These are phyloP conservation scores for Anguilla japonica DNA, from an alignment of 2,113 vertebrate genomes.

Conservation along the genomic window DNA sequence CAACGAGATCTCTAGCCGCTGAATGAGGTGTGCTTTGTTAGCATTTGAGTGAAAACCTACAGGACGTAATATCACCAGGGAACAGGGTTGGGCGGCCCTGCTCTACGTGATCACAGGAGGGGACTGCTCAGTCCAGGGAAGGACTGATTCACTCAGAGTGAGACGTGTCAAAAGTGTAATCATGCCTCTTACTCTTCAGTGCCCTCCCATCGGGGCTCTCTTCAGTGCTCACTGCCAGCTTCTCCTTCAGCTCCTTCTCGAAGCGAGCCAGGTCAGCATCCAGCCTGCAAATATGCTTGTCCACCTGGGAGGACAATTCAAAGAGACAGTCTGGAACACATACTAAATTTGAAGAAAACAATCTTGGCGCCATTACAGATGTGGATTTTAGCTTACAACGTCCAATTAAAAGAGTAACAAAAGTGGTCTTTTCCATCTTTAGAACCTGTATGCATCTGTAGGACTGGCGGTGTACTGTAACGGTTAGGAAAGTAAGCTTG, in stretches of 20 bases:
- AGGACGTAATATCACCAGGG: no score
- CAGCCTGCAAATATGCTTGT: constrained; percentile 94
- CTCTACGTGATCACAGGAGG: neutral
- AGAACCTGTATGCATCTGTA: no score
- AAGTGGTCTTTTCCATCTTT: no score
- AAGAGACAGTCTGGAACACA: neutral
- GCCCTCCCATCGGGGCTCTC: constrained; percentile 76
- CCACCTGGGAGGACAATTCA: constrained; percentile 75
- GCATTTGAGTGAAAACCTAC: no score
- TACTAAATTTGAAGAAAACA: neutral
- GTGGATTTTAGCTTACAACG: neutral
- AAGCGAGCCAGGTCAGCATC: constrained; percentile 94
- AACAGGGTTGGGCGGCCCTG: no score
- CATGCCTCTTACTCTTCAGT: constrained; percentile 78
- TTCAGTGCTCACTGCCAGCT: constrained; percentile 87
- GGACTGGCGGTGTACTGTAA: no score
- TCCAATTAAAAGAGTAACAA: no score
- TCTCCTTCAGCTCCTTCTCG: constrained; percentile 96
- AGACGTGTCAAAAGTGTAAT: neutral
- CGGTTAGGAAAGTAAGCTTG: no score
- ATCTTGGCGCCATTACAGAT: neutral
- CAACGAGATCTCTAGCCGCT: no score
- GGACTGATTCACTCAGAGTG: neutral
- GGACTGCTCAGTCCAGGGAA: neutral
- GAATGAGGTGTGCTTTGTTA: no score